phyloP scores from a whole-genome alignment of 2,888 invertebrate species.

The Drosophila austrosaltans region DNA sequence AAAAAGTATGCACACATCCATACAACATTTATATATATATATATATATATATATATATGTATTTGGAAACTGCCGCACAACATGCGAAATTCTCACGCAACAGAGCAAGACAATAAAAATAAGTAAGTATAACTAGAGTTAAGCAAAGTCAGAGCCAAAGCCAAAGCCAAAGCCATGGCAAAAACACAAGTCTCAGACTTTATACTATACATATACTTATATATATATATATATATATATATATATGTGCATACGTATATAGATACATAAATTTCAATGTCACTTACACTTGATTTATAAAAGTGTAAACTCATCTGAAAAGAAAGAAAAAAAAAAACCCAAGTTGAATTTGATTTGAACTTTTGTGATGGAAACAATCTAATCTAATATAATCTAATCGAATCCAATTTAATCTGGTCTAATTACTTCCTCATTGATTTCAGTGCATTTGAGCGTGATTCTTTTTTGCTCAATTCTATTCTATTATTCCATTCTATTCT shows the following conservation, averaged over 20 bases:
- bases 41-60: conserved; percentile 16
- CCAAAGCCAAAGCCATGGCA: conserved; percentile 34
- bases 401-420: conserved; percentile 38
- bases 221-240: conserved; percentile 8
- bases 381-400: conserved; percentile 6
- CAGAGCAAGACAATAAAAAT: conserved; percentile 53
- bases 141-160: conserved; percentile 8
- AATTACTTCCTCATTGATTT: conserved; percentile 76
- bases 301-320: conserved; percentile 18
- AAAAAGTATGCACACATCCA: conserved; percentile 10
- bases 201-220: conserved; percentile 36
- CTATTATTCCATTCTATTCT: neutral
- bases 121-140: conserved; percentile 9
- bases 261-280: conserved; percentile 73
- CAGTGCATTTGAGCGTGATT: conserved; percentile 45
- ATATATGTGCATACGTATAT: conserved; percentile 27
- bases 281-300: conserved; percentile 78
- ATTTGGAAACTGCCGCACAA: conserved; percentile 52
- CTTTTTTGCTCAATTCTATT: conserved; percentile 3
- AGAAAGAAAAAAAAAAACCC: conserved; percentile 14
- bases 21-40: conserved; percentile 12
- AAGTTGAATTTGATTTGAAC: neutral
- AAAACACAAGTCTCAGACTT: conserved; percentile 28
- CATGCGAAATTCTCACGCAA: conserved; percentile 76
- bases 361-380: conserved; percentile 2